Base-by-base conservation (phyloP, 2,797 vertebrate species). In the Cirrhinus molitorella region DNA sequence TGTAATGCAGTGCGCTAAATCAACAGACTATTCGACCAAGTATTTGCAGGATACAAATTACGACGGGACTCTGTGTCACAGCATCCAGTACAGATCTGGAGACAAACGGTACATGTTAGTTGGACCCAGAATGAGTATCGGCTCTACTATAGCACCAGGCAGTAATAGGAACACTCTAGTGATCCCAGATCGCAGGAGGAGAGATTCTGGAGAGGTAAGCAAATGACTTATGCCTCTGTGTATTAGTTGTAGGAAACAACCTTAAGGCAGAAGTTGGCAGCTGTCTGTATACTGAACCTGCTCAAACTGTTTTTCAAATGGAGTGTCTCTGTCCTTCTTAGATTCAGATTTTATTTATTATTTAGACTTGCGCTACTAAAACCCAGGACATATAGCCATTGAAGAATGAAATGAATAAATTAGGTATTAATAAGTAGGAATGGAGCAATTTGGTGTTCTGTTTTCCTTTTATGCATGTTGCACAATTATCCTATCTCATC, bases 101-200 rank as follows among this genome's bases (percentile, higher is more conserved):
- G 88, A 89, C 65, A 89, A 89, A 59, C 87, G 75, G 14, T 89
- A 88, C 79, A 88, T 89, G 85, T 78, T 89, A 85, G 40, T 43
- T 43, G 40, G 40, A 43, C 40, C 40, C 40, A 43, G 40, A 43
- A 43, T 43, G 40, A 43, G 40, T 43, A 43, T 43, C 40, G 40
- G 40, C 9, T 43, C 40, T 43, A 43, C 40, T 43, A 43, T 43
- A 43, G 40, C 10, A 8, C 40, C 40, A 1, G 40, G 40, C 40
- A 89, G 87, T 40, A 85, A 84, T 74, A 71, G 74, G 1, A 87
- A 87, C 74, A 87, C 88, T 49, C 67, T 89, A 23, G 68, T 87
- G 37, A n/a, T 85, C 43, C 73, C 81, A 59, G 81, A 84, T 45
- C 73, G 49, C 57, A 83, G 85, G 59, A 83, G 80, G 12, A 79